A percentile compares a stretch with the other conserved stretches of the same genome.
These are phyloP conservation scores for Ophion ellenae DNA, from an alignment of 2,888 invertebrate species.

Conservation along the genomic window DNA sequence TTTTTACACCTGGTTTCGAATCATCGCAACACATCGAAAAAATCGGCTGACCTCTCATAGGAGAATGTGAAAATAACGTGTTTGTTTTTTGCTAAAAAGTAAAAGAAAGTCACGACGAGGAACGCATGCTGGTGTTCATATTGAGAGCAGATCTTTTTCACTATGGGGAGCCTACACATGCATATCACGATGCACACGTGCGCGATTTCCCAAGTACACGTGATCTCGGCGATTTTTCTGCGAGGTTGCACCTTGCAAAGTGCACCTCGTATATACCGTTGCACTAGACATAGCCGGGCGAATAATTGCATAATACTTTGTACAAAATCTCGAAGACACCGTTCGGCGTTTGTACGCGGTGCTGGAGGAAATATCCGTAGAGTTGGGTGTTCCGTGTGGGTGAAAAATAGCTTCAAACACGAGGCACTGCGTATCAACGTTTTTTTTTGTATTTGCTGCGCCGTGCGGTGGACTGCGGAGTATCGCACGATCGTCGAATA, in stretches of 20 bases:
- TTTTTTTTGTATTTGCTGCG: neutral
- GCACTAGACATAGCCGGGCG: constrained; percentile 51
- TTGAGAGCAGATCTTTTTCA: neutral
- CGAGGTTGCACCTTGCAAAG: constrained; percentile 4
- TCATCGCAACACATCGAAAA: too few relatives aligned
- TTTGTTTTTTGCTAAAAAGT: too few relatives aligned
- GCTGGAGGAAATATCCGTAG: constrained; percentile 34
- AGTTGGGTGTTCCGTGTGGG: constrained; percentile 23
- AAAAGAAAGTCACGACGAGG: too few relatives aligned
- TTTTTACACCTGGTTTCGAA: too few relatives aligned
- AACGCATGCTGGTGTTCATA: too few relatives aligned
- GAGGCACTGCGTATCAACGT: constrained; percentile 6
- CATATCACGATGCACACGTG: constrained; percentile 39
- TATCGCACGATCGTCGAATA: constrained; percentile 1
- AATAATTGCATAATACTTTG: constrained; percentile 70
- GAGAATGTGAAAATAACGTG: too few relatives aligned
- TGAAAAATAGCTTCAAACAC: constrained; percentile 32
- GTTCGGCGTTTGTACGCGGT: constrained; percentile 16
- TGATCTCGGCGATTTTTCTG: constrained; percentile 28
- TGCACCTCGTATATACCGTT: constrained; percentile 26
- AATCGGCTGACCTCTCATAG: too few relatives aligned
- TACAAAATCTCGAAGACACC: constrained; percentile 56
- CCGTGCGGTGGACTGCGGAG: neutral
- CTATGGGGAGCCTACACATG: neutral
- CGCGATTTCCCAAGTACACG: constrained; percentile 29